Base-by-base conservation (phyloP, 2,113 vertebrate species). In the Apus apus region DNA sequence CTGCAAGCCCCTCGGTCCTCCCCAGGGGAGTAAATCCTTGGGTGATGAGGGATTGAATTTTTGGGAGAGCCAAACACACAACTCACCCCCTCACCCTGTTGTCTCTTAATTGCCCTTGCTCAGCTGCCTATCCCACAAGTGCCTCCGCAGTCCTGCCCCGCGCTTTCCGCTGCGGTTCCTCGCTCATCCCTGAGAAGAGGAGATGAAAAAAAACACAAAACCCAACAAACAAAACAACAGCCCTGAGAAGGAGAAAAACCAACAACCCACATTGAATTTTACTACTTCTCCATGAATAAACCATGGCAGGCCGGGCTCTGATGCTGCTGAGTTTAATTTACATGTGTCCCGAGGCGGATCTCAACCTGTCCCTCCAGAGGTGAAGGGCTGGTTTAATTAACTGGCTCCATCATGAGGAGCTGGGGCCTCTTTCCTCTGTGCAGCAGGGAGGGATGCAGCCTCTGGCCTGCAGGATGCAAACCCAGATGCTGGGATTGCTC, bases 311-410 rank as follows among this genome's bases (percentile, higher is more conserved):
- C 80, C 2, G 18, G 5, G 79, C 87, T 90, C 3, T 11, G 73
- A 66, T 65, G 56, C 51, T 0, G 5, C 78, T 90, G 88, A 46
- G 54, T 96, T 94, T 81, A 81, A 95, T 94, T 95, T 93, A 34
- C 82, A 45, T 54, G 79, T 89, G 88, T 95, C 90, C 96, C 73
- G 94, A 54, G 92, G 82, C 22, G 0, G 76, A 76, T 90, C 86
- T 94, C 54, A 97, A 61, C 62, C 83, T 27, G 2, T 82, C 85
- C 60, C 91, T 93, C 85, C 53, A 16, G 80, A 88, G 93, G 72
- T 72, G 64, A 72, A 90, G 80, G 79, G 32, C 76, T 95, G 79
- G 13, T 94, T 96, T 97, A 94, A 95, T 87, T 94, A 96, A 87
- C 68, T 0, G 3, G 8, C 92, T 61, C 57, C 20, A 0, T 70